A percentile compares a stretch with the other conserved stretches of the same genome.
phyloP scores from a whole-genome alignment of 2,888 invertebrate species.

The Nephrotoma guestfalica region DNA sequence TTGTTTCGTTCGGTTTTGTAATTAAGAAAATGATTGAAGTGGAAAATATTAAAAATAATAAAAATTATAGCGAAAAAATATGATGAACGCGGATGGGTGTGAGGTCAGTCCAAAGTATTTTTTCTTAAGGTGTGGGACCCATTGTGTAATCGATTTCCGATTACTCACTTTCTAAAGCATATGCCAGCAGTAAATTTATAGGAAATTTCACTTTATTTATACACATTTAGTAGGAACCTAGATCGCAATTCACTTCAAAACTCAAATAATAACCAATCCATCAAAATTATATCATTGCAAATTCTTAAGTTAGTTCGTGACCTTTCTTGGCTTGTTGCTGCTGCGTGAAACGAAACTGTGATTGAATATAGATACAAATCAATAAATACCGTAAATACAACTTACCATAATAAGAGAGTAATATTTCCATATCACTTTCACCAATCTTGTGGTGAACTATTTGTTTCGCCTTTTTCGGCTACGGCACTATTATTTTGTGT shows the following conservation, averaged over 20 bases:
- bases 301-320: not conserved
- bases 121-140: not conserved
- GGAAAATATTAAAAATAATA: not conserved
- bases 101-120: not conserved
- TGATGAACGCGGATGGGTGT: not conserved
- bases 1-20: not conserved
- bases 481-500: not conserved
- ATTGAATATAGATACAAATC: not conserved
- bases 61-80: not conserved
- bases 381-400: not conserved
- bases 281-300: not conserved
- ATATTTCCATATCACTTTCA: not conserved
- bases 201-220: not conserved
- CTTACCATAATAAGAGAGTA: not conserved
- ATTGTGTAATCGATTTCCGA: not conserved
- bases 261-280: not conserved
- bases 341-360: not conserved
- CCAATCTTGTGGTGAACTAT: not conserved
- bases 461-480: not conserved
- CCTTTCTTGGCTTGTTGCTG: not conserved
- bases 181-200: not conserved
- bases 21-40: not conserved
- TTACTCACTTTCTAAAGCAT: not conserved
- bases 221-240: not conserved
- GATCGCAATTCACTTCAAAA: not conserved